These are phyloP conservation scores for Porites lutea DNA, from an alignment of 64 coral and sea anemone genomes.

Conservation along the genomic window DNA sequence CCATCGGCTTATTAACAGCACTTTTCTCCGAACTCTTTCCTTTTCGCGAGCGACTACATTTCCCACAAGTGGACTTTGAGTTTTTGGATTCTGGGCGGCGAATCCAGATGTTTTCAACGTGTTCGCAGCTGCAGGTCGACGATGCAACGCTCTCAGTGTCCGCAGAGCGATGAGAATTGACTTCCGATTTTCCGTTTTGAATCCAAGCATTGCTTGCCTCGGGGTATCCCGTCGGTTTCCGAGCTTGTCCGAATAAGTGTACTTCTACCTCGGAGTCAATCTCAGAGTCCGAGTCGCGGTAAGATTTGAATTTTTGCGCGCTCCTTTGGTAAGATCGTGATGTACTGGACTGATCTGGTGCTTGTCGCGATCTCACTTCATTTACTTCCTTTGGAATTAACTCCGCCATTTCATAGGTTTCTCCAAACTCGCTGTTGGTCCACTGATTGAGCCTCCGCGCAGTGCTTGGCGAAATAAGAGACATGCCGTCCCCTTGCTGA, in stretches of 20 bases:
- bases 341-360: not conserved
- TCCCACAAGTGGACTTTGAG: slow-evolving; percentile 62
- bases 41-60: slow-evolving; percentile 25
- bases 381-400: not conserved
- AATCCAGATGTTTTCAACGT: slow-evolving; percentile 84
- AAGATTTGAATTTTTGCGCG: slow-evolving; percentile 79
- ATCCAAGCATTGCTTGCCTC: slow-evolving; percentile 80
- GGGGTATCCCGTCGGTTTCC: slow-evolving; percentile 17
- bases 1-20: not conserved
- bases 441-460: slow-evolving; percentile 86
- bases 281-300: slow-evolving; percentile 84
- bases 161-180: not conserved
- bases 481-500: slow-evolving; percentile 51
- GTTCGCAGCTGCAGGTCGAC: slow-evolving; percentile 70
- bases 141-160: slow-evolving; percentile 12
- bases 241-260: slow-evolving; percentile 57
- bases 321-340: not conserved
- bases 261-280: slow-evolving; percentile 86
- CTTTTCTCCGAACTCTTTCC: slow-evolving; percentile 11
- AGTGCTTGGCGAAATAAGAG: slow-evolving; percentile 80
- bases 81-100: slow-evolving; percentile 40
- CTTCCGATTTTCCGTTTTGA: slow-evolving; percentile 37
- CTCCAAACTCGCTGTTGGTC: slow-evolving; percentile 31
- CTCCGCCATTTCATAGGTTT: slow-evolving; percentile 66
- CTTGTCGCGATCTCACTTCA: not conserved